phyloP scores from a whole-genome alignment of 2,113 vertebrate species.

The Xenopus borealis region DNA sequence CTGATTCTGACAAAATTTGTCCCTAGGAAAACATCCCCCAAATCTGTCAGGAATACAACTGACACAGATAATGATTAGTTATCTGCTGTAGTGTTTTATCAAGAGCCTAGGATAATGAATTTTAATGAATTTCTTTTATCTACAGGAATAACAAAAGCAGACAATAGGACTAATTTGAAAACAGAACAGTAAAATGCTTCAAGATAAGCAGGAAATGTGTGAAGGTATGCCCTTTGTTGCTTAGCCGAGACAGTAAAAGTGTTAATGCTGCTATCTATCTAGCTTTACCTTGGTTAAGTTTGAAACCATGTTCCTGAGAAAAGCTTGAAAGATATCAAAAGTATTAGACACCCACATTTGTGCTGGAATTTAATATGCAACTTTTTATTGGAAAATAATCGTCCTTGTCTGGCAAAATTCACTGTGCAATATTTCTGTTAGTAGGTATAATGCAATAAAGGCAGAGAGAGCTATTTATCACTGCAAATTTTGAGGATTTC shows the following conservation, averaged over 20 bases:
- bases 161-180: conserved; percentile 26
- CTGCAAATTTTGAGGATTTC: conserved; percentile 94
- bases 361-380: conserved; percentile 99
- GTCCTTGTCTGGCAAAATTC: conserved; percentile 99
- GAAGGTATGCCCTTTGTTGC: conserved; percentile 40
- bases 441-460: conserved; percentile 98
- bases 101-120: conserved; percentile 29
- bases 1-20: not conserved
- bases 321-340: conserved; percentile 80
- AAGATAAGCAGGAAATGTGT: conserved; percentile 46
- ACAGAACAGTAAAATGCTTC: conserved; percentile 42
- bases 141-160: conserved; percentile 11
- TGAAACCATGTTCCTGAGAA: conserved; percentile 75
- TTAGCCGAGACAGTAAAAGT: conserved; percentile 43
- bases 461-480: conserved; percentile 99
- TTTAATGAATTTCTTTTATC: conserved; percentile 38
- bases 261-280: conserved; percentile 55
- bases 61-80: conserved; percentile 22
- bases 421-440: conserved; percentile 99
- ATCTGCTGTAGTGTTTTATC: conserved; percentile 20
- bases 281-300: conserved; percentile 72
- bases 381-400: conserved; percentile 99
- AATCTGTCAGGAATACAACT: conserved; percentile 11
- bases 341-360: conserved; percentile 94
- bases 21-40: not conserved